These are phyloP conservation scores for Malaclemys terrapin DNA, from an alignment of 2,113 vertebrate species.

Conservation along the genomic window DNA sequence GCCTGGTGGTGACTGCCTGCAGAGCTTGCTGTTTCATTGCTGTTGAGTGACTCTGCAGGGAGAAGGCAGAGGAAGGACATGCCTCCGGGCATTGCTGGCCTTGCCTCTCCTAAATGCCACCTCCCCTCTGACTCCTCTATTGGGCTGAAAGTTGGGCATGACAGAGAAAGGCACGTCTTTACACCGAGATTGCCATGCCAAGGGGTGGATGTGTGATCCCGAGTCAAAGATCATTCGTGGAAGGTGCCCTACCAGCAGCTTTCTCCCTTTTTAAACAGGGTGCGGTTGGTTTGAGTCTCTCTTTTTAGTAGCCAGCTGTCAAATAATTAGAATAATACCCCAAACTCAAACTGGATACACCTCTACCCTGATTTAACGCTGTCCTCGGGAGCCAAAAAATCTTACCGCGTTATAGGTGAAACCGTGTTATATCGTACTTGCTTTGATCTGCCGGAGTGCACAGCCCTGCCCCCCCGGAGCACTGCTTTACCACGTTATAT, in stretches of 20 bases:
- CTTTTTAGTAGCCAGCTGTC: background rate
- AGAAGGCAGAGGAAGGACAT: background rate
- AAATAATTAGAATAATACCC: background rate
- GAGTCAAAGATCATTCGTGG: background rate
- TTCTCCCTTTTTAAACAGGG: background rate
- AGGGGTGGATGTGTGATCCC: background rate
- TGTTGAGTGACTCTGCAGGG: background rate
- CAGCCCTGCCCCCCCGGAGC: no score
- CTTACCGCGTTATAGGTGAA: no score
- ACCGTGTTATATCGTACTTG: no score
- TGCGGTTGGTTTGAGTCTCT: background rate
- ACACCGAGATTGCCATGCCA: background rate
- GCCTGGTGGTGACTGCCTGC: background rate
- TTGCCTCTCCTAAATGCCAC: background rate
- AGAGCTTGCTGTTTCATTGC: background rate
- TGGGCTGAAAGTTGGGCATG: background rate
- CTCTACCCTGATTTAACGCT: no score
- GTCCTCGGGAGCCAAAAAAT: no score
- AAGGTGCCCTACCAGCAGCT: background rate
- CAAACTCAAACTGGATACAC: background rate
- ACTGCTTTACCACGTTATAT: no score
- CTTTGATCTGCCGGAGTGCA: no score
- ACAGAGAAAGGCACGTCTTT: background rate
- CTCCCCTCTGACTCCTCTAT: background rate
- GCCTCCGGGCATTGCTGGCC: accelerated